Conservation (phyloP, 2,113 vertebrate genomes). For the Nycticebus coucang region DNA sequence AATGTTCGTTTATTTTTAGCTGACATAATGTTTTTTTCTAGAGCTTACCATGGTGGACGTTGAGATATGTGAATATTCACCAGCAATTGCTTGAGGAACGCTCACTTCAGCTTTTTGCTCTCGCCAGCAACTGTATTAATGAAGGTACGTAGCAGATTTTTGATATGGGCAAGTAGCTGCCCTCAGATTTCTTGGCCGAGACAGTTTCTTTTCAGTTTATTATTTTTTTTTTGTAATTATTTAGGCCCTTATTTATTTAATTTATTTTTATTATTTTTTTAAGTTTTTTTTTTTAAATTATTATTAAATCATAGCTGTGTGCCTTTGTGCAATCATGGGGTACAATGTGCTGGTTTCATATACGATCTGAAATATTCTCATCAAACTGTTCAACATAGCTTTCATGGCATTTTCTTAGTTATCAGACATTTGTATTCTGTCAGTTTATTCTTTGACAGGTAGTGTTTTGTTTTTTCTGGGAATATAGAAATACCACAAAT, state of each 20-base stretch:
- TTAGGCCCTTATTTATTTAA: too few species aligned
- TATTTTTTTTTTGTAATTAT: neutral
- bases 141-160: constrained; percentile 85
- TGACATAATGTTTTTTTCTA: constrained; percentile 69
- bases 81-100: constrained; percentile 95
- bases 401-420: too few species aligned
- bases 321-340: too few species aligned
- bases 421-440: neutral
- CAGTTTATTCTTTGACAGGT: neutral
- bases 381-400: too few species aligned
- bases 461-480: neutral
- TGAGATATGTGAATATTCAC: constrained; percentile 92
- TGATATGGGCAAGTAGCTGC: neutral
- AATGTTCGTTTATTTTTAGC: neutral
- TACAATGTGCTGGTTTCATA: too few species aligned
- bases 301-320: too few species aligned
- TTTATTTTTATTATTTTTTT: too few species aligned
- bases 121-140: constrained; percentile 88
- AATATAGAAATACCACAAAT: neutral
- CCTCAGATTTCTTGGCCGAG: neutral
- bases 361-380: too few species aligned
- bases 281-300: too few species aligned
- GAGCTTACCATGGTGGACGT: constrained; percentile 95
- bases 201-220: neutral
- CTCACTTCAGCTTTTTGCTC: constrained; percentile 89